Evolutionary conservation across 2,113 vertebrate species (phyloP), one percentile per base, ranked within the genome.

Genomic region (Eretmochelys imbricata): DNA sequence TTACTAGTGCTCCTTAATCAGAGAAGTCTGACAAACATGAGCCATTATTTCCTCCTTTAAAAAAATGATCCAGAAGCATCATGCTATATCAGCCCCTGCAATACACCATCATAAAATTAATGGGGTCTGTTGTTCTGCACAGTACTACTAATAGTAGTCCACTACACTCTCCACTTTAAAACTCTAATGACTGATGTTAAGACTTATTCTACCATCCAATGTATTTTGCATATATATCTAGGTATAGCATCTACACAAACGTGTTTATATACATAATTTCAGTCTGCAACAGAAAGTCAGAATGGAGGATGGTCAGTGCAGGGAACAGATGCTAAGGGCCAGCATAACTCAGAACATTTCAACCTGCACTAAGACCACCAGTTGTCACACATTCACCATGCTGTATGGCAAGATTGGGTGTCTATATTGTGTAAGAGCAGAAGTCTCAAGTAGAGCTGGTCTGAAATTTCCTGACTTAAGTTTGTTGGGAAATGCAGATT

Each of bases 251-350:
- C 0, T 46, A 42, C 46, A 46, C n/a, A 76, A 46, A 46, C 10
- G 7, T 42, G 42, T 76, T 29, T 0, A 82, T 38, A 82, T 87
- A 90, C 76, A 6, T 59, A 84, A 29, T 42, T 95, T 90, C 54
- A 59, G 27, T 22, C 31, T 84, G 48, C 35, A 76, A 46, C 50
- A 72, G 17, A 59, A 75, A 42, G 75, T 87, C 95, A 94, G n/a
- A 95, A 20, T 0, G 0, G 54, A 80, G 55, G 22, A 27, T 3
- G 5, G 49, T 27, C 17, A n/a, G 46, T 0, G 0, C 1, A 0
- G 10, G 55, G 82, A n/a, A 35, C 82, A 85, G 85, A 80, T 49
- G 65, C 35, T 69, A 80, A 69, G 11, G 31, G 42, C 16, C 50
- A 17, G 2, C 78, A 75, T 13, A 17, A 50, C 27, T 49, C 50